Evolutionary conservation across 92 coral and sea anemone genomes (phyloP), one percentile per base, ranked within the genome.

Genomic region (Phenganax stokvisi): DNA sequence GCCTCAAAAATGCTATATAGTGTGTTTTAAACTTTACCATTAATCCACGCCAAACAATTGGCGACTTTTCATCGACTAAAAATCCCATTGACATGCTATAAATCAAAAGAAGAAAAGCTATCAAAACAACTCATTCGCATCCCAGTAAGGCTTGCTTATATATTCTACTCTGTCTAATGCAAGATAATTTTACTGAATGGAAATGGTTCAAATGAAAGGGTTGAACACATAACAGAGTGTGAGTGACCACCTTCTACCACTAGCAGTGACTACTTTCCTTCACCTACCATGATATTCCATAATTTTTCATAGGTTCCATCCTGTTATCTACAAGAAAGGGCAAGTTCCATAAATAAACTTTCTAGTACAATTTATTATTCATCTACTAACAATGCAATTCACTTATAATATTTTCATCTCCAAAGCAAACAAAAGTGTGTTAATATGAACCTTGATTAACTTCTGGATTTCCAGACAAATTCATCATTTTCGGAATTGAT

Each of bases 41-140:
- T 13, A 94, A 85, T 60, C 98, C 98, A 71, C 98, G 88, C 98
- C 98, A 94, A 12, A 94, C 96, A 59, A 94, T 88, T 61, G 98
- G 96, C 31, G 97, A 84, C 54, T 87, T 91, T 81, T 91, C 97
- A 37, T 90, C 94, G 70, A 94, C 92, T 10, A 94, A 80, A 54
- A 94, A 94, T 3, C 98, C 98, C 98, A 94, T 94, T 44, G 98
- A 94, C 98, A 94, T 94, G 80, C 98, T 94, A 71, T 7, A 75
- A 64, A 72, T 16, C 25, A 55, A 12, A 71, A 8, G 20, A 25
- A 10, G 56, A 85, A 59, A 75, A 37, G 9, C 57, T 10, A 15
- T 61, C 3, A 31, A 17, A 85, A 20, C 9, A 74, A 52, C 3
- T 4, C 53, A 53, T 63, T 71, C 27, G 1, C 57, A 54, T 76